These are phyloP conservation scores for Craterocephalus amniculus DNA, from an alignment of 2,797 vertebrate species.

Conservation along the genomic window DNA sequence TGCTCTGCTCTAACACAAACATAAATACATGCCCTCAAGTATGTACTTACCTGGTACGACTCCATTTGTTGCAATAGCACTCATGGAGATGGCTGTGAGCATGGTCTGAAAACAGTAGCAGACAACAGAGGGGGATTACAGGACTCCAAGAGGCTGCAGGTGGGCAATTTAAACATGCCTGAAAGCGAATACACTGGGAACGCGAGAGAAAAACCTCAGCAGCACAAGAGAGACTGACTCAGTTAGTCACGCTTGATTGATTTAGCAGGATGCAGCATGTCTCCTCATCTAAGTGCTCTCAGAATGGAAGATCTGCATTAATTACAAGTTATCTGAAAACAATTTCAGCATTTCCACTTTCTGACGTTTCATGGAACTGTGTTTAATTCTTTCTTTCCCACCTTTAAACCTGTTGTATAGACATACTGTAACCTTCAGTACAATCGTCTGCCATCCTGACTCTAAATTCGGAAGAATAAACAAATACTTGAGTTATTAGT, in stretches of 20 bases:
- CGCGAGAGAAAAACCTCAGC: conserved; percentile 5
- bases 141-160: conserved; percentile 16
- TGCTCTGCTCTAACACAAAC: neutral
- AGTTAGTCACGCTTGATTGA: neutral
- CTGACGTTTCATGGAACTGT: neutral
- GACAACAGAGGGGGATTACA: conserved; percentile 22
- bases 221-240: conserved; percentile 6
- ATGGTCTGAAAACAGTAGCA: conserved; percentile 88
- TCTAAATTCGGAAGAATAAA: no score
- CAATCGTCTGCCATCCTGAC: neutral
- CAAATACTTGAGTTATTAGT: no score
- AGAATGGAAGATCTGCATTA: neutral
- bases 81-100: conserved; percentile 99
- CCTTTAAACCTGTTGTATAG: no score
- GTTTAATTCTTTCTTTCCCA: neutral
- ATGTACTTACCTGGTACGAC: conserved; percentile 92
- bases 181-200: conserved; percentile 16
- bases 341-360: neutral
- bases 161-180: conserved; percentile 13
- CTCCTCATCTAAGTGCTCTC: neutral
- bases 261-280: neutral
- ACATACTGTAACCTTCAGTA: no score
- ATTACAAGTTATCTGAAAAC: neutral
- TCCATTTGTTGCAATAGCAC: conserved; percentile 97
- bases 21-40: conserved; percentile 6